A percentile compares a stretch with the other conserved stretches of the same genome.
phyloP scores from a whole-genome alignment of 2,113 vertebrate genomes.

The Tachysurus fulvidraco region DNA sequence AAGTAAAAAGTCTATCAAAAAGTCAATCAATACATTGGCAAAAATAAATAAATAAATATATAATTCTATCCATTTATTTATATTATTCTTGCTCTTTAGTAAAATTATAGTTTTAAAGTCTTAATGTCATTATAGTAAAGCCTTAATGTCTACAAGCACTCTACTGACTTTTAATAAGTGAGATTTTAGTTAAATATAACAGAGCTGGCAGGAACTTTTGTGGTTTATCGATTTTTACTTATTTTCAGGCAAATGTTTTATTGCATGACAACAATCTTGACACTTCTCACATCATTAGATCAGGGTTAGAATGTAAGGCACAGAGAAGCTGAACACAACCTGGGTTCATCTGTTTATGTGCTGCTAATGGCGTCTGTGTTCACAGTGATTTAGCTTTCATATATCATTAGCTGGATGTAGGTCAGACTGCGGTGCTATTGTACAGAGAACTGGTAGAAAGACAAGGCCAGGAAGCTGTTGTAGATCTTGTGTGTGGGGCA shows the following conservation, averaged over 20 bases:
- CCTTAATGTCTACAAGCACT: background rate
- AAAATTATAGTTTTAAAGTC: background rate
- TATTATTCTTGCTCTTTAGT: background rate
- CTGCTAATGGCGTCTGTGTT: background rate
- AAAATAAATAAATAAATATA: background rate
- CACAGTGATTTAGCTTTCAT: background rate
- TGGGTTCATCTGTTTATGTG: background rate
- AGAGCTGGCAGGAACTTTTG: background rate
- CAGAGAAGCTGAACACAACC: background rate
- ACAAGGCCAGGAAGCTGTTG: constrained; percentile 3
- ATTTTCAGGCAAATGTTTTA: too few species aligned
- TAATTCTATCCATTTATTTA: too few species aligned
- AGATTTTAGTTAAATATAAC: background rate
- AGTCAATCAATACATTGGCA: background rate
- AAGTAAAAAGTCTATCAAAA: background rate
- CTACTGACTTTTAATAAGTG: background rate
- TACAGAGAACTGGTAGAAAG: background rate
- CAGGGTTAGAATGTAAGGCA: background rate
- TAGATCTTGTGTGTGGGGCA: background rate
- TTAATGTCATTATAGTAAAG: too few species aligned
- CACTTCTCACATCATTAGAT: background rate
- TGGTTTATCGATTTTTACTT: background rate
- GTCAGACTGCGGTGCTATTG: background rate
- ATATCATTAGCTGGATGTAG: constrained; percentile 19
- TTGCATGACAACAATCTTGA: too few species aligned